phyloP scores from a whole-genome alignment of 2,113 vertebrate species.

The Chaetodon auriga region DNA sequence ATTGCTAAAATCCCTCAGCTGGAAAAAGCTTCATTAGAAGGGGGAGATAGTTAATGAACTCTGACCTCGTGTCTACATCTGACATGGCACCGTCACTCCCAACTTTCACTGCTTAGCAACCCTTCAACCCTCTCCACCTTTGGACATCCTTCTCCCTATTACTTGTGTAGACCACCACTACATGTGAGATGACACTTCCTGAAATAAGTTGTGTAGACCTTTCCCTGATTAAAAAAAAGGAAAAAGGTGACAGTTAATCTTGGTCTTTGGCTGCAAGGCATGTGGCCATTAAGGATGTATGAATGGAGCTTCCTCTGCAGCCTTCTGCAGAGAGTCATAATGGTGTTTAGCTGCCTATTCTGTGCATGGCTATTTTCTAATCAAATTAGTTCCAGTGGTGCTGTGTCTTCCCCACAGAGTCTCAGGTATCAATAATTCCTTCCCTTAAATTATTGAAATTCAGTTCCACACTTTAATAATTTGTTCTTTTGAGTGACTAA shows the following conservation, averaged over 20 bases:
- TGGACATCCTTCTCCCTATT: background rate
- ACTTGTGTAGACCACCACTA: slow-evolving; percentile 3
- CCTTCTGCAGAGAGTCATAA: slow-evolving; percentile 9
- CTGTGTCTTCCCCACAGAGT: background rate
- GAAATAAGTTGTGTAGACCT: slow-evolving; percentile 3
- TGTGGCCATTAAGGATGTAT: slow-evolving; percentile 39
- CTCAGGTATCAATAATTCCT: background rate
- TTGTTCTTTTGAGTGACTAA: background rate
- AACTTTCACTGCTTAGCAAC: slow-evolving; percentile 12
- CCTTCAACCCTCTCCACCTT: background rate
- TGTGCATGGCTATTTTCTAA: background rate
- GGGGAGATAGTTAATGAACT: slow-evolving; percentile 50
- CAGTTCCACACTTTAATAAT: background rate
- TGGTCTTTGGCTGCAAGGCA: slow-evolving; percentile 25
- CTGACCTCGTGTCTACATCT: slow-evolving; percentile 42
- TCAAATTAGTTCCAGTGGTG: slow-evolving; percentile 1
- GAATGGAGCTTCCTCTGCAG: slow-evolving; percentile 5
- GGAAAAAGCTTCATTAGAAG: slow-evolving; percentile 63
- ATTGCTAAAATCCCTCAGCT: slow-evolving; percentile 48
- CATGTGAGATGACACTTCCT: background rate
- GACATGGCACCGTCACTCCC: slow-evolving; percentile 33
- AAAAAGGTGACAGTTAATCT: slow-evolving; percentile 28
- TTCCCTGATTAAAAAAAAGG: slow-evolving; percentile 13
- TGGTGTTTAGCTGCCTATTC: slow-evolving; percentile 12
- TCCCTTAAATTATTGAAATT: background rate